Conservation (phyloP, 2,888 invertebrate genomes). For the Phania funesta region DNA sequence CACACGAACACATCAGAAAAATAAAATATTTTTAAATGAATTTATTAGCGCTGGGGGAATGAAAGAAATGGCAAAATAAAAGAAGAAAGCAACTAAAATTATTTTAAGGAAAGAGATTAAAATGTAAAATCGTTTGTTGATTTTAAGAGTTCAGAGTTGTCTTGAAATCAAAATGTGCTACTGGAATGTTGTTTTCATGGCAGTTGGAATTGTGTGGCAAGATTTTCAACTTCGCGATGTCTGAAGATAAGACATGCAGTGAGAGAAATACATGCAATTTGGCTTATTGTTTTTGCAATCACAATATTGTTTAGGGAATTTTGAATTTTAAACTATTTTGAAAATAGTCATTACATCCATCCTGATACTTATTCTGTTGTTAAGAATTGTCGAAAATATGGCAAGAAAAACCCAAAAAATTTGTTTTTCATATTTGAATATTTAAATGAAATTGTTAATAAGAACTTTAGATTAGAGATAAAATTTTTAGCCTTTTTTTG, state of each 20-base stretch:
- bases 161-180: conserved; percentile 15
- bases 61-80: not conserved
- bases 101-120: conserved; percentile 15
- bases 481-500: no score
- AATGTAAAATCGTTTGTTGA: not conserved
- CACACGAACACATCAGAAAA: not conserved
- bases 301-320: not conserved
- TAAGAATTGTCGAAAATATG: no score
- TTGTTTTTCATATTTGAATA: no score
- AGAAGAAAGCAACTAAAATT: conserved; percentile 20
- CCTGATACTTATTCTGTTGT: no score
- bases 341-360: no score
- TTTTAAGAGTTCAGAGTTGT: not conserved
- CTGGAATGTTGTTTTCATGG: conserved; percentile 5
- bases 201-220: not conserved
- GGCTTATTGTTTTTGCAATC: not conserved
- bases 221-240: not conserved
- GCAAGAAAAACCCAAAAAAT: no score
- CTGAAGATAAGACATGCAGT: conserved; percentile 20
- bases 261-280: not conserved
- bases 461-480: no score
- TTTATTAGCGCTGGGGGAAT: conserved; percentile 60
- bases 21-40: conserved; percentile 47
- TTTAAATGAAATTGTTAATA: no score
- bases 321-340: not conserved